Conservation (phyloP, 2,797 vertebrate genomes). For the Enteromius paludinosus region DNA sequence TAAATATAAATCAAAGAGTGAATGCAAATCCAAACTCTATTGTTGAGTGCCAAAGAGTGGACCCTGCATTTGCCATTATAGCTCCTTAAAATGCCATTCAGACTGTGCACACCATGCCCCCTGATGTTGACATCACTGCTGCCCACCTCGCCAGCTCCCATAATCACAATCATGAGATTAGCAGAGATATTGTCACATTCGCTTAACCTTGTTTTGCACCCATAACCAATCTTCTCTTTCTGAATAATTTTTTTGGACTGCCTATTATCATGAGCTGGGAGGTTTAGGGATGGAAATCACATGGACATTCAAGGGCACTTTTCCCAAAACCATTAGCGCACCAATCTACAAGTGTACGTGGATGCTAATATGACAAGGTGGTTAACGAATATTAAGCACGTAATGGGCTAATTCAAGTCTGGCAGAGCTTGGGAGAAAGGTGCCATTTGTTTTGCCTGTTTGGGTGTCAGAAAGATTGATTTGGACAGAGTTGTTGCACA, state of each 20-base stretch:
- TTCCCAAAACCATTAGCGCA: constrained; percentile 53
- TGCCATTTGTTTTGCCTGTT: constrained; percentile 54
- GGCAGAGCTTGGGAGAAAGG: constrained; percentile 28
- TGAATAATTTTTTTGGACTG: constrained; percentile 37
- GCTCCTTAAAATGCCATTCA: constrained; percentile 18
- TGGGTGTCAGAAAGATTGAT: constrained; percentile 58
- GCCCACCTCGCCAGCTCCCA: constrained; percentile 19
- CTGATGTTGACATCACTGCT: constrained; percentile 2
- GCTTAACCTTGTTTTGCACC: constrained; percentile 44
- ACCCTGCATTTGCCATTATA: not conserved
- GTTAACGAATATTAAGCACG: constrained; percentile 56
- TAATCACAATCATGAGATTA: constrained; percentile 55
- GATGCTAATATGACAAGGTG: constrained; percentile 59
- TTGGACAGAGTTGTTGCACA: constrained; percentile 51
- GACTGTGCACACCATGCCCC: not conserved
- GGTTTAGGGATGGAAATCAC: constrained; percentile 33
- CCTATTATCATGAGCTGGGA: constrained; percentile 41
- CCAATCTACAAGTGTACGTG: constrained; percentile 35
- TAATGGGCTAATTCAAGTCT: constrained; percentile 35
- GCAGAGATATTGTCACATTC: constrained; percentile 49
- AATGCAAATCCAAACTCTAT: constrained; percentile 30
- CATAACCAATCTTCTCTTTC: constrained; percentile 30
- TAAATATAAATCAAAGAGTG: constrained; percentile 21
- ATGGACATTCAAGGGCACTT: constrained; percentile 58
- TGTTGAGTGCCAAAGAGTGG: not conserved